Percentiles rank a stretch among this genome's conserved stretches.
Evolutionary conservation across 2,113 vertebrate species (phyloP).

Genomic region (Acrocephalus arundinaceus): DNA sequence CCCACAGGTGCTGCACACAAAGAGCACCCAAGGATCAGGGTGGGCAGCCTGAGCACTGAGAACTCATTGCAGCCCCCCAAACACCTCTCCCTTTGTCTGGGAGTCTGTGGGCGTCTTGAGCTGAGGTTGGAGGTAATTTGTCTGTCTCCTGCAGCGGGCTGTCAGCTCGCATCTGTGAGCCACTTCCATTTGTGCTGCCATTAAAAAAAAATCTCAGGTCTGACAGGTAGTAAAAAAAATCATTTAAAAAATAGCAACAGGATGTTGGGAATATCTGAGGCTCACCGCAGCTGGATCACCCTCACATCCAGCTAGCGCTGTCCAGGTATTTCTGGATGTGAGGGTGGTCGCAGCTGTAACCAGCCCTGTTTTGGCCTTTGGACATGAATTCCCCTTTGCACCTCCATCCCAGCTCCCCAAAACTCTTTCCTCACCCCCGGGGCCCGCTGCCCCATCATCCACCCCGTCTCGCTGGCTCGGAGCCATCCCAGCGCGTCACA

Average conservation of each 20-base stretch:
- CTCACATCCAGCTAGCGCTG: fast-evolving
- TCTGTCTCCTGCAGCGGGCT: conserved; percentile 70
- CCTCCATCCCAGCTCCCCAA: not conserved
- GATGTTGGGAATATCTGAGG: not conserved
- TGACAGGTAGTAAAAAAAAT: conserved; percentile 57
- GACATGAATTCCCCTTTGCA: fast-evolving
- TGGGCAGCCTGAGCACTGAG: not conserved
- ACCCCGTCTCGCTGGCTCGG: not conserved
- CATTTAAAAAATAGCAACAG: not conserved
- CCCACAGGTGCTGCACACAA: not conserved
- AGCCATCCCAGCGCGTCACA: not conserved
- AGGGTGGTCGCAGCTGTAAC: fast-evolving
- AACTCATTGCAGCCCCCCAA: fast-evolving
- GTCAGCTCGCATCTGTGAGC: conserved; percentile 66
- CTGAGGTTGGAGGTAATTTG: conserved; percentile 48
- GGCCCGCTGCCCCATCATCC: not conserved
- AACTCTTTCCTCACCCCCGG: not conserved
- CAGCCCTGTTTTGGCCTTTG: not conserved
- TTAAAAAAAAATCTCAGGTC: conserved; percentile 50
- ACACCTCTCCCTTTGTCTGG: conserved; percentile 18
- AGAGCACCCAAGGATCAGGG: not conserved
- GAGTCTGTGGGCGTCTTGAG: conserved; percentile 13
- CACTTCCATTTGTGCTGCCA: conserved; percentile 24
- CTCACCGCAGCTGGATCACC: not conserved
- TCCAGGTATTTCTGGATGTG: not conserved